A percentile compares a stretch with the other conserved stretches of the same genome.
Conservation (phyloP, 2,888 invertebrate genomes). For the Petrolisthes manimaculis region DNA sequence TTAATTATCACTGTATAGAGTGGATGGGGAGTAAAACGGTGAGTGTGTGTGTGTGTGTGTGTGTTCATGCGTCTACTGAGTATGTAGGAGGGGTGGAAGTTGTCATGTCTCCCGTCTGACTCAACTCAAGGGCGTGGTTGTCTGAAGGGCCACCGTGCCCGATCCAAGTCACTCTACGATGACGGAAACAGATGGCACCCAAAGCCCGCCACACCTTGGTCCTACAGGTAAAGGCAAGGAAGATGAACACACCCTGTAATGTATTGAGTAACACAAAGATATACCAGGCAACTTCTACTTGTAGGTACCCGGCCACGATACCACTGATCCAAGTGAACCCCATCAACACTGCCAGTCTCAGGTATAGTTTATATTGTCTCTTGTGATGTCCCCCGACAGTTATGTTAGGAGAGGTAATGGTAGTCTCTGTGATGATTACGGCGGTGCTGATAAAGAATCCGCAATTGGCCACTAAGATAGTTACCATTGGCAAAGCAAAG, state of each 20-base stretch:
- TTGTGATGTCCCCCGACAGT: slow-evolving; percentile 17
- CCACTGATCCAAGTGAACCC: slow-evolving; percentile 73
- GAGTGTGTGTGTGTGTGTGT: slow-evolving; percentile 10
- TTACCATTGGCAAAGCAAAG: slow-evolving; percentile 72
- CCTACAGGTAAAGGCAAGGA: slow-evolving; percentile 72
- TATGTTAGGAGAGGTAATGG: slow-evolving; percentile 34
- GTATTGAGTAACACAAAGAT: slow-evolving; percentile 72
- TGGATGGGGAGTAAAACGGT: too few species aligned
- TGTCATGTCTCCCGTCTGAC: slow-evolving; percentile 17
- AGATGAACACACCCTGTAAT: slow-evolving; percentile 73
- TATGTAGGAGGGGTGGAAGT: background rate
- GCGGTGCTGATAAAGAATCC: slow-evolving; percentile 71
- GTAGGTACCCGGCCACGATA: slow-evolving; percentile 71
- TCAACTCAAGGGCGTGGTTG: slow-evolving; percentile 17
- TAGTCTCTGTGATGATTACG: slow-evolving; percentile 70
- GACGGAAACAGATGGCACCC: background rate
- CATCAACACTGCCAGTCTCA: slow-evolving; percentile 72
- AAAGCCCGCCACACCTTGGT: slow-evolving; percentile 68
- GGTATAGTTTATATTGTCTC: slow-evolving; percentile 69
- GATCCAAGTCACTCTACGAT: slow-evolving; percentile 11
- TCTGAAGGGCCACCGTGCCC: background rate
- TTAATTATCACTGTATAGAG: background rate
- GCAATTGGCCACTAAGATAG: slow-evolving; percentile 70
- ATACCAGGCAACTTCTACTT: slow-evolving; percentile 71
- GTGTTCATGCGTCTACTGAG: background rate